Conservation (phyloP, 2,113 vertebrate genomes). For the Cochlearius cochlearius region DNA sequence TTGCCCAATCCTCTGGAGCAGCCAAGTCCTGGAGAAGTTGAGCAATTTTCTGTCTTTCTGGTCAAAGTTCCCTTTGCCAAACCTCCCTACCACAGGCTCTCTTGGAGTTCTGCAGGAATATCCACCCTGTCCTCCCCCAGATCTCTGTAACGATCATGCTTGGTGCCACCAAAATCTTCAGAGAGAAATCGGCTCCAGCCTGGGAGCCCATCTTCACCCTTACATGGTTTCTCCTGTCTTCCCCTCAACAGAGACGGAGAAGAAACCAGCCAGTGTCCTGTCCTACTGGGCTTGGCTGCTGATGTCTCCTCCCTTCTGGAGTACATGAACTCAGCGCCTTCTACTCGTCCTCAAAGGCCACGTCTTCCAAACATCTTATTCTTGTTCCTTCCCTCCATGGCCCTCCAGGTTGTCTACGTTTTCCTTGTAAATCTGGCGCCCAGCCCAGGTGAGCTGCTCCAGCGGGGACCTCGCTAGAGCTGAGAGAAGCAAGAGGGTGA, state of each 20-base stretch:
- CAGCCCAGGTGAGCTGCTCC: not conserved
- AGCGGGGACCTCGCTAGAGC: not conserved
- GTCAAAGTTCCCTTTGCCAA: not conserved
- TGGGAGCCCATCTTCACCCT: not conserved
- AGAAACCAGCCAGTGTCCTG: not conserved
- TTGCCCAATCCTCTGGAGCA: not conserved
- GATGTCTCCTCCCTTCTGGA: not conserved
- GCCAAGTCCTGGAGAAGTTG: not conserved
- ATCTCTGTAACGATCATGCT: not conserved
- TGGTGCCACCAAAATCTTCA: not conserved
- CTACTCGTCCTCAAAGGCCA: not conserved
- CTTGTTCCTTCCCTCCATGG: not conserved
- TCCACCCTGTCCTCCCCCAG: not conserved
- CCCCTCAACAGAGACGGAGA: not conserved
- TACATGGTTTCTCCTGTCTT: not conserved
- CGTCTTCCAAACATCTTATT: accelerated
- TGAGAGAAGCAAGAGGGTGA: not conserved
- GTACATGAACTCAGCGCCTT: not conserved
- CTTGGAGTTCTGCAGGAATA: not conserved
- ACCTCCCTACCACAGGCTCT: not conserved
- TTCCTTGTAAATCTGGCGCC: not conserved
- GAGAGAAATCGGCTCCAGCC: not conserved
- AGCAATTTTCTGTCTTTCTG: not conserved
- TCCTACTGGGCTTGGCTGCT: not conserved
- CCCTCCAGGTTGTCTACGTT: not conserved